Percentiles rank a stretch among this genome's conserved stretches.
Conservation (phyloP, 2,888 invertebrate genomes). For the Hyposoter dolosus region DNA sequence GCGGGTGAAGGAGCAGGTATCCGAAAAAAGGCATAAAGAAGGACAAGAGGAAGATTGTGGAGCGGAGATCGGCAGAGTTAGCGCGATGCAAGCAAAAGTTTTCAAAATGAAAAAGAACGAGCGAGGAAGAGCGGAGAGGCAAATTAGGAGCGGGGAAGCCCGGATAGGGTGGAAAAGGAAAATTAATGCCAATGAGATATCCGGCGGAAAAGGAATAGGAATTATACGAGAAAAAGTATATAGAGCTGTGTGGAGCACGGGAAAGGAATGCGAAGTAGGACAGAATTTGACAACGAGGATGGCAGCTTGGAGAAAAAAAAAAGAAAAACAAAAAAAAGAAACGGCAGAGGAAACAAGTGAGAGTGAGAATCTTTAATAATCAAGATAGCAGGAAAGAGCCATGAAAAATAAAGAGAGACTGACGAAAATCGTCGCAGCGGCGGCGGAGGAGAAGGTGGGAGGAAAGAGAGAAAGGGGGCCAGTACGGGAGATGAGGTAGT, state of each 20-base stretch:
- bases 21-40: neutral
- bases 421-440: neutral
- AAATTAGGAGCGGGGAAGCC: neutral
- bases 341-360: neutral
- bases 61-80: neutral
- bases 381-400: neutral
- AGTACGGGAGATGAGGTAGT: slow-evolving; percentile 53
- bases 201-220: slow-evolving; percentile 1
- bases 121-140: neutral
- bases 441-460: neutral
- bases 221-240: neutral
- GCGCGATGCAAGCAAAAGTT: neutral
- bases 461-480: slow-evolving; percentile 5
- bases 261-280: neutral
- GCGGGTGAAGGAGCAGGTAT: neutral
- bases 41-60: neutral
- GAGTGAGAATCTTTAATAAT: neutral
- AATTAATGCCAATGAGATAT: slow-evolving; percentile 1
- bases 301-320: neutral
- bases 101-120: slow-evolving; percentile 6
- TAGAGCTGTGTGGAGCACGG: neutral
- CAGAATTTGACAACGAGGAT: neutral
- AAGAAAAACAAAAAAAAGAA: neutral
- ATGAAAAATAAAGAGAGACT: slow-evolving; percentile 10
- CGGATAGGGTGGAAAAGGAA: neutral